Conservation (phyloP, 2,113 vertebrate species). For the Emydocephalus ijimae region DNA sequence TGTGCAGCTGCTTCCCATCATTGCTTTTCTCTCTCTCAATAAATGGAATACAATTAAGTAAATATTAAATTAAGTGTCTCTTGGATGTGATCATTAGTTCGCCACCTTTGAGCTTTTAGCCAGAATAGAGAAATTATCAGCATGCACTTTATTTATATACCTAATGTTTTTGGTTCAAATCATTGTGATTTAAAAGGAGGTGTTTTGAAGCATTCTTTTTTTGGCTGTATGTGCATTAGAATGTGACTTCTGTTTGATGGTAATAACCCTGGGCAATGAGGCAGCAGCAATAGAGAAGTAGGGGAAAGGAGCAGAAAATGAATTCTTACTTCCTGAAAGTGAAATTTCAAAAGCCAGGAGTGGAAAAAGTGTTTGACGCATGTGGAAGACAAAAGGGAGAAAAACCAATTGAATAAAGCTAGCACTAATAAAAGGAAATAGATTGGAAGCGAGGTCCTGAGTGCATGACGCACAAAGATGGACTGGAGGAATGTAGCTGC, state of each 20-base stretch:
- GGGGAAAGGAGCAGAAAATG: not conserved
- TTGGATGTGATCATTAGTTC: not conserved
- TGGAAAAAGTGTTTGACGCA: not conserved
- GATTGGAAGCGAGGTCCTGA: slow-evolving; percentile 27
- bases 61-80: not conserved
- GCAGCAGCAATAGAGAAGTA: fast-evolving
- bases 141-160: slow-evolving; percentile 1
- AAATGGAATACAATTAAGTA: not conserved
- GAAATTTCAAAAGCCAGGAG: slow-evolving; percentile 13
- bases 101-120: slow-evolving; percentile 7
- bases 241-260: not conserved
- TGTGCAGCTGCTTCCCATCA: not conserved
- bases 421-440: slow-evolving; percentile 23
- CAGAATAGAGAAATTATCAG: slow-evolving; percentile 14
- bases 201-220: slow-evolving; percentile 21
- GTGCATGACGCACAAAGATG: not conserved
- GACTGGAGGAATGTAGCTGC: not conserved
- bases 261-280: not conserved
- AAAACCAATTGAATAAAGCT: slow-evolving; percentile 22
- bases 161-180: slow-evolving; percentile 37
- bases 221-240: not conserved
- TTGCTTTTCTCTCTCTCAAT: not conserved
- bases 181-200: not conserved
- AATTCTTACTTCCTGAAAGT: not conserved
- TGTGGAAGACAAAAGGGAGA: not conserved